Percentiles rank a stretch among this genome's conserved stretches.
phyloP scores from a whole-genome alignment of 2,113 vertebrate species.

The Pollimyrus isidori region DNA sequence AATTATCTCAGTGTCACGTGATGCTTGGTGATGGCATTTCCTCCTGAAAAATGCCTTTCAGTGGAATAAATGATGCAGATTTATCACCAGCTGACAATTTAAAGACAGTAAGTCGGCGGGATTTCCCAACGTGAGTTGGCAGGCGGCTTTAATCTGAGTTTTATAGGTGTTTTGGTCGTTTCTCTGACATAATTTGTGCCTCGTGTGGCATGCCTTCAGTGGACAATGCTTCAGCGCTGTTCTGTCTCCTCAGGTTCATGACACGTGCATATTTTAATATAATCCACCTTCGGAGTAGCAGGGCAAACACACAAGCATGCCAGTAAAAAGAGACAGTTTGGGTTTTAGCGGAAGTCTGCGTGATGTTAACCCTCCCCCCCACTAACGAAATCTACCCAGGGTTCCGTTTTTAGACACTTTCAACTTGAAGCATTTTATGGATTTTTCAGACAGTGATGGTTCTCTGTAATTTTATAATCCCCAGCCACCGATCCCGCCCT shows the following conservation, averaged over 20 bases:
- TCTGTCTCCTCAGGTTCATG: background rate
- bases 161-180: background rate
- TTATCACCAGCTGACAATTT: conserved; percentile 4
- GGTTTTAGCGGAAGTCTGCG: background rate
- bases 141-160: background rate
- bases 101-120: background rate
- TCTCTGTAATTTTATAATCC: conserved; percentile 19
- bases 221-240: background rate
- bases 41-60: conserved; percentile 1
- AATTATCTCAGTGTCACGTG: background rate
- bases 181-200: background rate
- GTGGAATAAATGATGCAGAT: background rate
- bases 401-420: conserved; percentile 5
- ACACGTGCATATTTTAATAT: background rate
- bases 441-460: background rate
- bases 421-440: background rate
- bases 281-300: background rate
- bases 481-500: background rate
- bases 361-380: background rate
- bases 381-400: background rate
- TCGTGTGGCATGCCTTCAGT: background rate
- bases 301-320: background rate
- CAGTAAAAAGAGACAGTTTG: background rate
- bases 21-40: background rate
- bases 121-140: background rate